phyloP scores from a whole-genome alignment of 1,140 invertebrate species.

The Drosophila pandora region DNA sequence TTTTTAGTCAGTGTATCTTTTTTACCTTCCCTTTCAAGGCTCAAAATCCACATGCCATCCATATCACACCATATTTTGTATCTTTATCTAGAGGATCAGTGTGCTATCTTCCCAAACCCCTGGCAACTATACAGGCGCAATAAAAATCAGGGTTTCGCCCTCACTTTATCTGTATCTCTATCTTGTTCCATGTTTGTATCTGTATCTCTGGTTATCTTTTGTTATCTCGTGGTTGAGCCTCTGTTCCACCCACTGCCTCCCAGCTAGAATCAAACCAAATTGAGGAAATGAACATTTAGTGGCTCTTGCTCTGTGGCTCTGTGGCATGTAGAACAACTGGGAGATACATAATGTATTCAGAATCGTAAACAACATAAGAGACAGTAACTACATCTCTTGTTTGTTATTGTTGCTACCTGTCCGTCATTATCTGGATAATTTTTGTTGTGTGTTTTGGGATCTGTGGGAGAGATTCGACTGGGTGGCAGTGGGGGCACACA shows the following conservation, averaged over 20 bases:
- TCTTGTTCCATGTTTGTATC: conserved; percentile 21
- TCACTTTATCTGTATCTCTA: conserved; percentile 20
- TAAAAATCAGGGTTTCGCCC: not conserved
- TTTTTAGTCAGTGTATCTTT: no score
- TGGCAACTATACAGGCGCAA: conserved; percentile 10
- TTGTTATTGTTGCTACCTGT: conserved; percentile 41
- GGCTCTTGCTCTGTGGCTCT: not conserved
- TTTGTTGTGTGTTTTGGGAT: not conserved
- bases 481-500: conserved; percentile 19
- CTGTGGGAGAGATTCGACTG: conserved; percentile 22
- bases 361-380: conserved; percentile 8
- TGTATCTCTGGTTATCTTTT: conserved; percentile 32
- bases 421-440: conserved; percentile 38
- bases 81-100: conserved; percentile 26
- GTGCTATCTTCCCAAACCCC: conserved; percentile 14
- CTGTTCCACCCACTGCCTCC: conserved; percentile 1
- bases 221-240: conserved; percentile 28
- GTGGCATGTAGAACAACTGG: conserved; percentile 48
- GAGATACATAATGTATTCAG: conserved; percentile 27
- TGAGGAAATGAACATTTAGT: conserved; percentile 79
- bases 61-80: conserved; percentile 40
- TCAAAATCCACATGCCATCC: conserved; percentile 1
- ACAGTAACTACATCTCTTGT: conserved; percentile 11
- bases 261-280: conserved; percentile 65
- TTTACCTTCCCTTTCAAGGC: not conserved